Evolutionary conservation across 2,888 invertebrate species (phyloP), one percentile per base, ranked within the genome.

Genomic region (Crossocerus cetratus): DNA sequence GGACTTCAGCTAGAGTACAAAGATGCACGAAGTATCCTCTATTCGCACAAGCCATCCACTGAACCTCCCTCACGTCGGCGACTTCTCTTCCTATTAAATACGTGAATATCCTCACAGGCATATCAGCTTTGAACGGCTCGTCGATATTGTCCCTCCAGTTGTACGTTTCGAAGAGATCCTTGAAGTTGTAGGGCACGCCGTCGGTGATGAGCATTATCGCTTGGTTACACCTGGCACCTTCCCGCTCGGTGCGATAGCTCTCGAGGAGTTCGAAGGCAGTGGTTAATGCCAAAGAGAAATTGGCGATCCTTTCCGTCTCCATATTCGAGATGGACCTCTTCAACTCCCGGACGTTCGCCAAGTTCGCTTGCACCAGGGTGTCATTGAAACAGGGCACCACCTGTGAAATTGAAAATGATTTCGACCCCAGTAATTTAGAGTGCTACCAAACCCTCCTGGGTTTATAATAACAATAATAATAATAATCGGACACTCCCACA

Each of bases 121-220:
- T 95, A 42, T 90, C 90, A 2, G 86, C 88, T 63, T 86, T 86
- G 8, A 86, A 86, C 0, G 90, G 89, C 2, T 89, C 83, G 67
- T 94, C 94, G 0, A 93, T 92, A 82, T 93, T 90, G 81, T 94
- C 92, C 23, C 92, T 92, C 96, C 96, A 96, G 91, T 99, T 99
- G 91, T 96, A 97, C 80, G 93, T 92, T 87, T 96, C 94, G 91
- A 99, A 99, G 68, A 98, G 94, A 86, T 98, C 96, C 88, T 97
- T 95, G 91, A 95, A 98, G 88, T 96, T 97, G 87, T 97, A 96
- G 56, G 99, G 98, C 16, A 99, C 98, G 22, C 99, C 99, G 90
- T 99, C 99, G n/a, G 99, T 99, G 83, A 99, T 95, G 82, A 99
- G 91, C 99, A 99, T 99, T 86, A 99, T 99, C 42, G 98, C 99